Percentiles rank a stretch among this genome's conserved stretches.
Conservation (phyloP, 2,113 vertebrate species). For the Ardeotis arabs region DNA sequence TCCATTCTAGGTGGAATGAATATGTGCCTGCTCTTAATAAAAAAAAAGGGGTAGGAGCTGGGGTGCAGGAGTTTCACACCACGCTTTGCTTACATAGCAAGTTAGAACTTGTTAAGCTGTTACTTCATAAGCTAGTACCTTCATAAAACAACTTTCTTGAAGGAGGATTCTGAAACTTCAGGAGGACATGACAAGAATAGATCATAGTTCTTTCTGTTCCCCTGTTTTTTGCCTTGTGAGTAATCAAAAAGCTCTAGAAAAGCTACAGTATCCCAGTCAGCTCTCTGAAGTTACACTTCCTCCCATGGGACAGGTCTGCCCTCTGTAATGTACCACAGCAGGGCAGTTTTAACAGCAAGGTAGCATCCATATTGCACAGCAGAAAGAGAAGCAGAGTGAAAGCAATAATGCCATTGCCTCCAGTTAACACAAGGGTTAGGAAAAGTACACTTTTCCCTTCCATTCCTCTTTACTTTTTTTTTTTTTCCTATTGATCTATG, state of each 20-base stretch:
- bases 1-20: background rate
- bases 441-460: background rate
- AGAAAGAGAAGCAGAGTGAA: background rate
- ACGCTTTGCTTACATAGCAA: background rate
- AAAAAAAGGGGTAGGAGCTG: background rate
- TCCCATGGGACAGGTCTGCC: background rate
- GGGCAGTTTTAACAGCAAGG: background rate
- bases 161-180: background rate
- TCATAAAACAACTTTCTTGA: background rate
- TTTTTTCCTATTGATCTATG: background rate
- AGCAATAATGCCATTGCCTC: background rate
- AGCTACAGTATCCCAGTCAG: rapidly evolving
- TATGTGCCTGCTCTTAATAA: background rate
- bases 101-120: background rate
- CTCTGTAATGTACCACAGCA: background rate
- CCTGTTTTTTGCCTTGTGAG: background rate
- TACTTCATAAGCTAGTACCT: background rate
- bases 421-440: background rate
- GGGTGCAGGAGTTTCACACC: background rate
- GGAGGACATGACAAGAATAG: background rate
- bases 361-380: background rate
- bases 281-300: background rate
- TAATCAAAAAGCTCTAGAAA: background rate
- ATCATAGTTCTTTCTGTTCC: background rate
- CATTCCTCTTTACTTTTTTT: background rate